These are phyloP conservation scores for Melieria omissa DNA, from an alignment of 2,888 invertebrate species.

Conservation along the genomic window DNA sequence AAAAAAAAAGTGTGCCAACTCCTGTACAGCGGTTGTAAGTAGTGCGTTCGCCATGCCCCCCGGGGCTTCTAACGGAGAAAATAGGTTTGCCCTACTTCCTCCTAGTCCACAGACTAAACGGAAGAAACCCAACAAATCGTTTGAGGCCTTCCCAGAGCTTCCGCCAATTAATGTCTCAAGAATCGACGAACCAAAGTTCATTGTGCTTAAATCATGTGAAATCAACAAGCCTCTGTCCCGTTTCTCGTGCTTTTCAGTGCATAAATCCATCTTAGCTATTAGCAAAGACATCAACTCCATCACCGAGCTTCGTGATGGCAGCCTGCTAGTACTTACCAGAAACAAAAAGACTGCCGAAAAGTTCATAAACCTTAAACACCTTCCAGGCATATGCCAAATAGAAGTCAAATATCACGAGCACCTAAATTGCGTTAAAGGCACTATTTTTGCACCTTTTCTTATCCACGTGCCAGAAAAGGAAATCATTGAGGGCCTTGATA, in stretches of 20 bases:
- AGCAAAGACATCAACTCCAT: constrained; percentile 21
- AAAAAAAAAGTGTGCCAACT: too few species aligned
- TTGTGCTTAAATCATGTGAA: too few species aligned
- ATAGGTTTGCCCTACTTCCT: too few species aligned
- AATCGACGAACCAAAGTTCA: too few species aligned
- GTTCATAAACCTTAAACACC: constrained; percentile 9
- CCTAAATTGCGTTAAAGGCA: constrained; percentile 24
- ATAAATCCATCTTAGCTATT: constrained; percentile 16
- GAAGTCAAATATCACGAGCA: constrained; percentile 6
- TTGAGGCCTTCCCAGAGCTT: too few species aligned
- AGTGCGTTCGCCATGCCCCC: too few species aligned
- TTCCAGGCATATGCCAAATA: constrained; percentile 12
- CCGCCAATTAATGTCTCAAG: too few species aligned
- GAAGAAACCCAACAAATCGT: too few species aligned
- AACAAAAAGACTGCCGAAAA: constrained; percentile 25
- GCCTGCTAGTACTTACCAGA: constrained; percentile 20
- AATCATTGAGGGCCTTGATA: not conserved
- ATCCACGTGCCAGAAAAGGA: not conserved
- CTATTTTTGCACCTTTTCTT: constrained; percentile 11
- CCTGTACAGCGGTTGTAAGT: too few species aligned
- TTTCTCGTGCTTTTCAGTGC: constrained; percentile 22
- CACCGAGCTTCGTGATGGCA: constrained; percentile 14
- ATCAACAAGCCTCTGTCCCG: constrained; percentile 16
- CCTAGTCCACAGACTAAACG: too few species aligned
- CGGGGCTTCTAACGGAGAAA: too few species aligned